A percentile compares a stretch with the other conserved stretches of the same genome.
Evolutionary conservation across 2,113 vertebrate species (phyloP).

Genomic region (Actenoides hombroni): DNA sequence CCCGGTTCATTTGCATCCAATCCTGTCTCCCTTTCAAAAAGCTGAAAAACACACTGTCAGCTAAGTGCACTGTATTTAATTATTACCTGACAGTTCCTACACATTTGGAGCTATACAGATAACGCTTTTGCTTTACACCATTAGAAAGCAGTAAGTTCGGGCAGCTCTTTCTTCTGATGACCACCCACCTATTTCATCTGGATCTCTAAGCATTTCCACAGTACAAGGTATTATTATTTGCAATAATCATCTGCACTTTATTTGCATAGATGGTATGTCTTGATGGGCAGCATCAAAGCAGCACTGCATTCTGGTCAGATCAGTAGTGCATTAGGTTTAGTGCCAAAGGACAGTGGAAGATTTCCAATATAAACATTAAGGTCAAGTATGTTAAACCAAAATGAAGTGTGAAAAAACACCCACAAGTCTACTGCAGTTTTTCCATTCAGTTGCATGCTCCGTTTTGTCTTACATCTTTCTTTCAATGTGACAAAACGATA

Average conservation of each 20-base stretch:
- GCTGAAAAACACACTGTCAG: background rate
- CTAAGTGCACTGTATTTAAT: background rate
- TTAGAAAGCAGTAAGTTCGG: background rate
- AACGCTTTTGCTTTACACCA: background rate
- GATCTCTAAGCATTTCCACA: background rate
- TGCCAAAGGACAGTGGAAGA: background rate
- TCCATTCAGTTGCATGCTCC: background rate
- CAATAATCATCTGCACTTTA: background rate
- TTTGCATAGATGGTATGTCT: background rate
- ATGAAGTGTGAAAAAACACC: background rate
- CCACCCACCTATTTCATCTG: background rate
- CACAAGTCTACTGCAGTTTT: background rate
- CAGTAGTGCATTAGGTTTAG: background rate
- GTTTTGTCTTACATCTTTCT: background rate
- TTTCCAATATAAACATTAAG: background rate
- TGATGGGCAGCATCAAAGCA: background rate
- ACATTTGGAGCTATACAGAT: background rate
- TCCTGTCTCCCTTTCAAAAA: background rate
- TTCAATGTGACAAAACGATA: background rate
- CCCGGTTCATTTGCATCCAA: conserved; percentile 16
- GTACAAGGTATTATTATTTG: background rate
- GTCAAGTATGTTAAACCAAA: background rate
- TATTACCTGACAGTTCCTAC: background rate
- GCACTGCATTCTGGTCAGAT: background rate
- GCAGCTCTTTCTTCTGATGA: background rate